Evolutionary conservation across 2,888 invertebrate species (phyloP), one percentile per base, ranked within the genome.

Genomic region (Phengaris alcon): DNA sequence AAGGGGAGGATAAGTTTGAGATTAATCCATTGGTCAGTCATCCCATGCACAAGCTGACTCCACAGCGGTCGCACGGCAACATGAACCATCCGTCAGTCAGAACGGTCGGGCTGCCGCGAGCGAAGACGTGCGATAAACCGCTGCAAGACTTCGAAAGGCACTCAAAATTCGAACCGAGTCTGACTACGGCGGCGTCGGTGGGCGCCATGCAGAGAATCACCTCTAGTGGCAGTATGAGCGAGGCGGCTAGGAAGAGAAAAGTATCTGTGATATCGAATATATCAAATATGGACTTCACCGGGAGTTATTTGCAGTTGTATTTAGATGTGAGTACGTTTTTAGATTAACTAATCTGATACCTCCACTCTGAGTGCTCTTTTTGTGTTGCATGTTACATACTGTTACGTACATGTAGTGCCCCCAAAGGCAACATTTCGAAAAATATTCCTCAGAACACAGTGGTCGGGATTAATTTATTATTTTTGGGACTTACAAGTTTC

Each of bases 251-350:
- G 44, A 90, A 90, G 77, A 90, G 95, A 78, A 95, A 95, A 83
- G 95, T 95, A 74, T 96, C 96, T 2, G 95, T 96, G 57, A 95
- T 96, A 80, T 96, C 96, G 22, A 96, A 95, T 84, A 94, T 96
- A 79, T 96, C 96, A 0, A 94, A 95, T 80, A 94, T 96, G 94
- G 96, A 96, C 87, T 96, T 96, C 86, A 96, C 95, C 55, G 96
- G 96, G 78, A 96, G 96, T 81, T 96, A 95, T 84, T 88, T 96
- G 77, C 96, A 96, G 83, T 90, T 96, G 76, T 96, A 96, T 85
- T 90, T 96, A 78, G 95, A 95, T 87, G 95, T 95, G 85, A 88
- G 94, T 89, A 75, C 77, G 13, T 68, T 69, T 59, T 57, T 10
- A 52, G 52, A 10, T 48, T 48, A 48, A 35, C 35, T 35, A 3